These are phyloP conservation scores for Sebastes iracundus DNA, from an alignment of 2,797 vertebrate genomes.

Conservation along the genomic window DNA sequence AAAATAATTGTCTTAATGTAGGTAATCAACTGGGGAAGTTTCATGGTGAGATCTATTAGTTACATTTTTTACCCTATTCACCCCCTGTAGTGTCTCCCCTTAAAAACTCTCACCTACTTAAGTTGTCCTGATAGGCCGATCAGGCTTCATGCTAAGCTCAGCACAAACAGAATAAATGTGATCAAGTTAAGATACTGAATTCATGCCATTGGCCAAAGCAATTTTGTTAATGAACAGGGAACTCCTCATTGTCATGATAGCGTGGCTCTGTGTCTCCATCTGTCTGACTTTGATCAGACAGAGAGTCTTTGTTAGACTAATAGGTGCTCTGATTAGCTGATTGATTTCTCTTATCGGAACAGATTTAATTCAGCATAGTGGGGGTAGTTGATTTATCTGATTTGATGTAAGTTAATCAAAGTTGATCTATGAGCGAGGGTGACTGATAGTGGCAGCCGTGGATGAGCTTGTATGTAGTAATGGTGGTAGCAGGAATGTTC, in stretches of 20 bases:
- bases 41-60: not conserved
- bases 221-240: constrained; percentile 57
- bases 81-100: not conserved
- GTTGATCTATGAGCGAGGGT: constrained; percentile 38
- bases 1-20: not conserved
- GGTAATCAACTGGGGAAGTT: not conserved
- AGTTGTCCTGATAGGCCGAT: not conserved
- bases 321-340: constrained; percentile 54
- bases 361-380: constrained; percentile 61
- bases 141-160: constrained; percentile 18
- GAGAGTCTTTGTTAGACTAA: constrained; percentile 40
- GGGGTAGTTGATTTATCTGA: constrained; percentile 43
- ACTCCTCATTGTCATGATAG: constrained; percentile 44
- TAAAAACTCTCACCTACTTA: not conserved
- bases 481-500: not conserved
- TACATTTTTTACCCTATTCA: not conserved
- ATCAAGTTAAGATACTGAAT: constrained; percentile 37
- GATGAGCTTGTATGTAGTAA: not conserved
- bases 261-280: constrained; percentile 20
- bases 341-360: constrained; percentile 67
- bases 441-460: constrained; percentile 21
- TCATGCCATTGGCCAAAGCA: constrained; percentile 26
- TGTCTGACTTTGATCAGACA: constrained; percentile 46
- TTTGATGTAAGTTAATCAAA: constrained; percentile 58
- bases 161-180: constrained; percentile 28